Base-by-base conservation (phyloP, 2,113 vertebrate species). In the Urocolius indicus region DNA sequence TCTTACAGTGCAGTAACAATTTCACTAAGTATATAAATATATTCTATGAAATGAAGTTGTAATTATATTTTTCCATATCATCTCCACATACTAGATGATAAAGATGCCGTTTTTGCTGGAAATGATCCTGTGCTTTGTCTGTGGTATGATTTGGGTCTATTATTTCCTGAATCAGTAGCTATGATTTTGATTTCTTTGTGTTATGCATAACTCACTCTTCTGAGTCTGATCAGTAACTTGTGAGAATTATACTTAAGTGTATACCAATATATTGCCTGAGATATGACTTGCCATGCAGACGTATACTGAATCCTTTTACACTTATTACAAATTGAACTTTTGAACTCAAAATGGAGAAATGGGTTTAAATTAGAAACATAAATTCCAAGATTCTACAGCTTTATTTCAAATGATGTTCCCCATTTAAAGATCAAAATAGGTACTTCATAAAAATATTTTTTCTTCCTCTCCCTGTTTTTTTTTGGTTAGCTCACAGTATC, bases 81-180 rank as follows among this genome's bases (percentile, higher is more conserved):
- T 22, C 14, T 61, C 14, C 16, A 34, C 5, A 52, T 57, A 19
- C 3, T 27, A 24, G 3, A 4, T 30, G 3, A 8, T 45, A 72
- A 16, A 76, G 13, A 12, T 52, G 29, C 8, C 68, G 41, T 46
- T 26, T 86, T 75, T 73, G 5, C 22, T 48, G 29, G 21, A 16
- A 52, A 6, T 9, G 11, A 36, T 63, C 13, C 49, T 0, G 0
- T 76, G 12, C 18, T 52, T 68, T 84, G 14, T 4, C 15, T 46
- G 36, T 43, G 43, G 15, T 9, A 46, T 21, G 7, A 65, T 76
- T 51, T 80, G 14, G 6, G 11, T 68, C 22, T 26, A 21, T 46
- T 4, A 71, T 46, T 16, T 78, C 9, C 18, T 52, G 36, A 13
- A 77, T 17, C 13, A n/a, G 6, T 26, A 81, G 19, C 26, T 62